Percentiles rank a stretch among this genome's conserved stretches.
These are phyloP conservation scores for Himalopsyche japonica DNA, from an alignment of 2,888 invertebrate species.

Conservation along the genomic window DNA sequence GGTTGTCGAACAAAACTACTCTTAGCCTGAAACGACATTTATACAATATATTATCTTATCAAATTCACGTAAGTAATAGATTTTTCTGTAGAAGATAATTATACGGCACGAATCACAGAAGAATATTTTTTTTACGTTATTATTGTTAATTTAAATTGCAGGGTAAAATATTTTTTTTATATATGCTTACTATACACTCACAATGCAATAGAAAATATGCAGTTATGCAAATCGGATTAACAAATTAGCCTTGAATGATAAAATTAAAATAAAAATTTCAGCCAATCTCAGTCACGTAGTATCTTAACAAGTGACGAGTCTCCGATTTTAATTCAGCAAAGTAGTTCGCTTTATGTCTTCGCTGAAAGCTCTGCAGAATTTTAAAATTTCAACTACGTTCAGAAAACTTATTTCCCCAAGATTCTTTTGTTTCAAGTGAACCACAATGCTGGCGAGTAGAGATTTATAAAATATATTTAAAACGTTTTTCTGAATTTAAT, in stretches of 20 bases:
- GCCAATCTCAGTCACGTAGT: neutral
- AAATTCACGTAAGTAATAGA: no score
- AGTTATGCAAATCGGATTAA: neutral
- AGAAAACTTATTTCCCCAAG: neutral
- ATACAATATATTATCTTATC: no score
- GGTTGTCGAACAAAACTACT: no score
- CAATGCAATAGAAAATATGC: neutral
- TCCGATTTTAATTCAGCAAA: neutral
- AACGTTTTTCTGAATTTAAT: neutral
- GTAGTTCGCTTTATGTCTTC: neutral
- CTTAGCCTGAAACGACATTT: no score
- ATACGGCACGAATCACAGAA: no score
- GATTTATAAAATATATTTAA: neutral
- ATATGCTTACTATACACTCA: no score
- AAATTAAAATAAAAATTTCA: neutral
- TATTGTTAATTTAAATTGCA: no score
- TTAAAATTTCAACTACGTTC: neutral
- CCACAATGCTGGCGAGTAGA: neutral
- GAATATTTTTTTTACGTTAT: no score
- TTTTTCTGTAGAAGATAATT: no score
- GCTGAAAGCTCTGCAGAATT: neutral
- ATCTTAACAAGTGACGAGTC: neutral
- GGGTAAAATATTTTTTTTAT: no score
- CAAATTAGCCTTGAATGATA: neutral
- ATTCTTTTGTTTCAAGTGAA: neutral